Evolutionary conservation across 2,113 vertebrate species (phyloP).

Genomic region (Cyphomyrus plagiostoma): DNA sequence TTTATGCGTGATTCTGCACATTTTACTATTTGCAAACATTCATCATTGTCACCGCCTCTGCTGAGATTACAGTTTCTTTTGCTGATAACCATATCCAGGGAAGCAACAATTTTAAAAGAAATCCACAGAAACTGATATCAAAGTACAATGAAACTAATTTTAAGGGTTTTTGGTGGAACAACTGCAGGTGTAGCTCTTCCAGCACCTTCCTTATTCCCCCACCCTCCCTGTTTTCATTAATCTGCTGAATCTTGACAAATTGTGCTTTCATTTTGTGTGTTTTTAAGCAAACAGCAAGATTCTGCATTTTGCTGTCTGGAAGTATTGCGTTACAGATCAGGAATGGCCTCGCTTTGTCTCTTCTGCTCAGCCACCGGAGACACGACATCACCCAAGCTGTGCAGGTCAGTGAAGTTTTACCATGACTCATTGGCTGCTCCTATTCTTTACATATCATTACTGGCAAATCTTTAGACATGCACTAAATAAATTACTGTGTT

Average conservation of each 20-base stretch:
- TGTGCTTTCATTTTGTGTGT: neutral
- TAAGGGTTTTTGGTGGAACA: neutral
- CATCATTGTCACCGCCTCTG: slow-evolving; percentile 6
- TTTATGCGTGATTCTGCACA: slow-evolving; percentile 5
- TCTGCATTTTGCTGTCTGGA: neutral
- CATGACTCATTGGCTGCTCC: neutral
- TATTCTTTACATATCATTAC: neutral
- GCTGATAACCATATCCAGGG: slow-evolving; percentile 10
- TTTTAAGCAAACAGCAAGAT: neutral
- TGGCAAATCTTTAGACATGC: neutral
- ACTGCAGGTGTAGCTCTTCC: neutral
- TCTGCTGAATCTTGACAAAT: neutral
- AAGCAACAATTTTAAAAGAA: neutral
- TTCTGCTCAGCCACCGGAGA: slow-evolving; percentile 13
- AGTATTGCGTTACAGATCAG: neutral
- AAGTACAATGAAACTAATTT: neutral
- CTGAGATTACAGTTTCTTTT: slow-evolving; percentile 1
- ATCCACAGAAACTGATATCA: neutral
- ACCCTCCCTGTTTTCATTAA: neutral
- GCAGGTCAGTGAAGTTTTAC: slow-evolving; percentile 10
- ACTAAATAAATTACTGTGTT: neutral
- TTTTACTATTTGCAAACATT: slow-evolving; percentile 11
- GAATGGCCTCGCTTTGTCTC: slow-evolving; percentile 16
- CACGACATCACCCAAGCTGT: neutral
- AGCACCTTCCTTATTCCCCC: neutral